Evolutionary conservation across 1,140 invertebrate species (phyloP).

Genomic region (Archegozetes longisetosus): DNA sequence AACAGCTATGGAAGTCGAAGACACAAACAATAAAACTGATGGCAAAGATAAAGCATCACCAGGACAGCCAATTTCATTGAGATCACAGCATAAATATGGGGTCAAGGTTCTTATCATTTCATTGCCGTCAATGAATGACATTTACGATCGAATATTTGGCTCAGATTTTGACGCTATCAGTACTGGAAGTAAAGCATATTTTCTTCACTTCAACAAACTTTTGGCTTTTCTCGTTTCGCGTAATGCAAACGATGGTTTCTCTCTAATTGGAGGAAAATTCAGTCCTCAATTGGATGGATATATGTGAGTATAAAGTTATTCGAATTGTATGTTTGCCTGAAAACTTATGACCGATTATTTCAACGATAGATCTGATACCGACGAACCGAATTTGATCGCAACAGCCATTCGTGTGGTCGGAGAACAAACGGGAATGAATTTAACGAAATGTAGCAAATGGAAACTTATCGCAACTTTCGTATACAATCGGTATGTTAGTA

Average conservation of each 20-base stretch:
- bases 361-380: neutral
- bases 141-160: constrained; percentile 14
- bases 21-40: neutral
- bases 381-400: constrained; percentile 13
- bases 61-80: neutral
- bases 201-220: constrained; percentile 10
- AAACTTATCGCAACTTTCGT: constrained; percentile 11
- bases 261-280: constrained; percentile 16
- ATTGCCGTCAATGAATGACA: constrained; percentile 9
- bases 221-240: constrained; percentile 13
- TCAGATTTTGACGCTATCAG: constrained; percentile 3
- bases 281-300: constrained; percentile 11
- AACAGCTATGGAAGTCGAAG: neutral
- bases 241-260: constrained; percentile 12
- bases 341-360: too few relatives aligned
- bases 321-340: too few relatives aligned
- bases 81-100: constrained; percentile 5
- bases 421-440: constrained; percentile 15
- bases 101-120: constrained; percentile 16
- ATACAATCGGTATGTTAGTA: constrained; percentile 13
- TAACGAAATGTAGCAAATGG: constrained; percentile 12
- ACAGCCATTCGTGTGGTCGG: constrained; percentile 10
- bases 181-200: neutral
- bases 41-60: neutral
- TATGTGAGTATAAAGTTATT: neutral